Conservation (phyloP, 2,113 vertebrate genomes). For the Peucedramus taeniatus region DNA sequence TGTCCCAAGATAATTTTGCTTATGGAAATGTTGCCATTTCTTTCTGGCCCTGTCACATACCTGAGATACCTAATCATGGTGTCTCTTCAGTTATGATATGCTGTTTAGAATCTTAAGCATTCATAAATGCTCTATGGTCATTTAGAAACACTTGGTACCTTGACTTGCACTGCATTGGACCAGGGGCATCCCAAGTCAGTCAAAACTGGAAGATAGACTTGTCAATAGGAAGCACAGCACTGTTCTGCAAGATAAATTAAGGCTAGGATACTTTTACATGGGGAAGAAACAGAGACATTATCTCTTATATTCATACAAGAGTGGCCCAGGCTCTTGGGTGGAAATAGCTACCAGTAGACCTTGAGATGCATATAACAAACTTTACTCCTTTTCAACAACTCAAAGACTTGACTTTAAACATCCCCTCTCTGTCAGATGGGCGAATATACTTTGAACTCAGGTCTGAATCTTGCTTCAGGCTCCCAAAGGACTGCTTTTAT, state of each 20-base stretch:
- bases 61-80: background rate
- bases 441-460: background rate
- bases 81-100: background rate
- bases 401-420: background rate
- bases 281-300: background rate
- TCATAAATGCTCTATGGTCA: background rate
- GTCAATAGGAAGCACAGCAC: background rate
- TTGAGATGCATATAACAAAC: background rate
- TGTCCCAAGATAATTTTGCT: background rate
- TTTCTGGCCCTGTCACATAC: background rate
- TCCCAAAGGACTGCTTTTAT: background rate
- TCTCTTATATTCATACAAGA: background rate
- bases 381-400: background rate
- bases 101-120: background rate
- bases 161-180: background rate
- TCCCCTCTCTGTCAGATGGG: background rate
- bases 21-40: rapidly evolving
- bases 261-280: background rate
- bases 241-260: background rate
- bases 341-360: background rate
- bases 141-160: background rate
- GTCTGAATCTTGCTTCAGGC: background rate
- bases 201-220: background rate
- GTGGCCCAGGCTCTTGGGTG: background rate
- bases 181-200: background rate